These are phyloP conservation scores for Mythimna vitellina DNA, from an alignment of 2,888 invertebrate species.

Conservation along the genomic window DNA sequence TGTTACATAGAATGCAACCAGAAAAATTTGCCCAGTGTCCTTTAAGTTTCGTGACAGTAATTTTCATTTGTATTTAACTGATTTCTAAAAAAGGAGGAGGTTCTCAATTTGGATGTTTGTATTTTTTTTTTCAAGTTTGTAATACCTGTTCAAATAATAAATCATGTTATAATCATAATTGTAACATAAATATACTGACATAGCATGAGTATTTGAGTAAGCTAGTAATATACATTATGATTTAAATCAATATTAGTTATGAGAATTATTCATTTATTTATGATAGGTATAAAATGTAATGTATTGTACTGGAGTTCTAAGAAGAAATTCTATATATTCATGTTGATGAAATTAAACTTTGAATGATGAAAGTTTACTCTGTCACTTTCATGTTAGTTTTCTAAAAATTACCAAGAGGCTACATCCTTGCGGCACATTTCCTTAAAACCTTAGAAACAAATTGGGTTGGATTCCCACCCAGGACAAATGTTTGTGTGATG, in stretches of 20 bases:
- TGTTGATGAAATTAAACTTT: background rate
- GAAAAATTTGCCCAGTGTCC: constrained; percentile 1
- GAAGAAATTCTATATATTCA: background rate
- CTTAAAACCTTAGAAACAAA: background rate
- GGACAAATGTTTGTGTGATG: too few relatives aligned
- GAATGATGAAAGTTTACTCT: background rate
- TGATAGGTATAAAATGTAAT: background rate
- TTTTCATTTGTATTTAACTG: too few relatives aligned
- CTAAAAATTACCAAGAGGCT: background rate
- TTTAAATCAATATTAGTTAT: constrained; percentile 14
- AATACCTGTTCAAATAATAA: constrained; percentile 23
- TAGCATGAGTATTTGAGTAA: constrained; percentile 17
- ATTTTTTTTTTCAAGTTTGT: too few relatives aligned
- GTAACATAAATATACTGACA: background rate
- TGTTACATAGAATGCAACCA: background rate
- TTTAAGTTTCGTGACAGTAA: constrained; percentile 1
- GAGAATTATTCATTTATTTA: background rate
- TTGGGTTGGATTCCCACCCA: too few relatives aligned
- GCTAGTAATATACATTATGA: background rate
- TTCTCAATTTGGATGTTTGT: too few relatives aligned
- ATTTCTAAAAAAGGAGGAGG: too few relatives aligned
- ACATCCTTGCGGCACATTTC: background rate
- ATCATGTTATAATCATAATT: constrained; percentile 25
- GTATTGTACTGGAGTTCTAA: background rate
- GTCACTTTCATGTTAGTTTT: background rate